Base-by-base conservation (phyloP, 2,888 invertebrate species). In the Trissoscelio sp. region DNA sequence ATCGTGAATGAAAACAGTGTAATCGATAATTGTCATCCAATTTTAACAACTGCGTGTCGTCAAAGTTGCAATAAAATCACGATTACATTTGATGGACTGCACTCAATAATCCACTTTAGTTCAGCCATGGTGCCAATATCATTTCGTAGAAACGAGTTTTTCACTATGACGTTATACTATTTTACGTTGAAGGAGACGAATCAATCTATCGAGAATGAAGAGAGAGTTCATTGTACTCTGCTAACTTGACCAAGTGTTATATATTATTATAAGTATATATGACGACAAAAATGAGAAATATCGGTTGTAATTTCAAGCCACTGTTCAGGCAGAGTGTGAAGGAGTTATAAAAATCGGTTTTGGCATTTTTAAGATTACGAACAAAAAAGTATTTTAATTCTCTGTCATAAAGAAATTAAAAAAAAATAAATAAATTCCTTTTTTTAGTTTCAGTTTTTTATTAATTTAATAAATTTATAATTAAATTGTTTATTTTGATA, bases 161-260 rank as follows among this genome's bases (percentile, higher is more conserved):
- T 67, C 60, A 48, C 53, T 62, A 31, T 34, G 66, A 74, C 67
- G 39, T 62, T 67, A 48, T 46, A 44, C 48, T 67, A 55, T 48
- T 53, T 64, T 51, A 62, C 51, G 24, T 79, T 51, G 20, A 58
- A 74, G 22, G 24, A 79, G 58, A 69, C 69, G 69, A 74, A 74
- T 79, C 74, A 67, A 74, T 79, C 73, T 72, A 66, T 53, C 44
- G 53, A 11, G 48, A 57, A 53, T 24, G 67, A 67, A 67, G 44
- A 51, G 70, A 48, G 62, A 28, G 74, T 62, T 80, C 80, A 75
- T 46, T 80, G 80, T 80, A 74, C 80, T 75, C 67, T 18, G 12
- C 14, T 37, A 58, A 58, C 34, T 69, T 44, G 39, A 66, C 39
- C 66, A 66, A 51, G 37, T 39, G 24, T 66, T 51, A 22, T 37